A percentile compares a stretch with the other conserved stretches of the same genome.
These are phyloP conservation scores for Pasiphila rectangulata DNA, from an alignment of 2,888 invertebrate genomes.

Conservation along the genomic window DNA sequence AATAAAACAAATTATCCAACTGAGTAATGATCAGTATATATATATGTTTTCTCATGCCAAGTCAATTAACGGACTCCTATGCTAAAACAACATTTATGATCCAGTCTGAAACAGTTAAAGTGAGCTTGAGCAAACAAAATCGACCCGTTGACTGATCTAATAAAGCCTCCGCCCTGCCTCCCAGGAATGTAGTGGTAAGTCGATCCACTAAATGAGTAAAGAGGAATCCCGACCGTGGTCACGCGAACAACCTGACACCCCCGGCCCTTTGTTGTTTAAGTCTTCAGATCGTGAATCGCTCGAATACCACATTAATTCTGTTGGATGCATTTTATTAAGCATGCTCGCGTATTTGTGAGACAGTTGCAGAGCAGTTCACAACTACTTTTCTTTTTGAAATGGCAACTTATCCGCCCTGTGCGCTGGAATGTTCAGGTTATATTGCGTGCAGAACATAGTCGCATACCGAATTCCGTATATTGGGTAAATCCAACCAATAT, in stretches of 20 bases:
- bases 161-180: slow-evolving; percentile 56
- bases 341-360: slow-evolving; percentile 20
- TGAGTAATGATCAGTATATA: neutral
- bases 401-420: neutral
- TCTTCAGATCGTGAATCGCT: slow-evolving; percentile 55
- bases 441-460: slow-evolving; percentile 2
- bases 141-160: slow-evolving; percentile 45
- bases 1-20: neutral
- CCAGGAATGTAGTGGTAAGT: slow-evolving; percentile 64
- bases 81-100: neutral
- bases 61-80: neutral
- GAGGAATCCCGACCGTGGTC: slow-evolving; percentile 61
- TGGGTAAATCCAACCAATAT: slow-evolving; percentile 18
- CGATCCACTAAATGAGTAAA: slow-evolving; percentile 66
- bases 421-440: neutral
- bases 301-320: slow-evolving; percentile 55
- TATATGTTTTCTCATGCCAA: neutral
- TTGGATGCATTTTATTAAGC: slow-evolving; percentile 45
- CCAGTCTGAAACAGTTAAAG: slow-evolving; percentile 28
- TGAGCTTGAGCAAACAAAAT: slow-evolving; percentile 30
- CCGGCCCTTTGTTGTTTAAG: slow-evolving; percentile 49
- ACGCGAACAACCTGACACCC: slow-evolving; percentile 69
- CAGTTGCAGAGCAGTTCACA: slow-evolving; percentile 9
- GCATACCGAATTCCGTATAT: slow-evolving; percentile 9
- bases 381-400: slow-evolving; percentile 8